phyloP scores from a whole-genome alignment of 1,140 invertebrate species.

The Teleopsis dalmanni region DNA sequence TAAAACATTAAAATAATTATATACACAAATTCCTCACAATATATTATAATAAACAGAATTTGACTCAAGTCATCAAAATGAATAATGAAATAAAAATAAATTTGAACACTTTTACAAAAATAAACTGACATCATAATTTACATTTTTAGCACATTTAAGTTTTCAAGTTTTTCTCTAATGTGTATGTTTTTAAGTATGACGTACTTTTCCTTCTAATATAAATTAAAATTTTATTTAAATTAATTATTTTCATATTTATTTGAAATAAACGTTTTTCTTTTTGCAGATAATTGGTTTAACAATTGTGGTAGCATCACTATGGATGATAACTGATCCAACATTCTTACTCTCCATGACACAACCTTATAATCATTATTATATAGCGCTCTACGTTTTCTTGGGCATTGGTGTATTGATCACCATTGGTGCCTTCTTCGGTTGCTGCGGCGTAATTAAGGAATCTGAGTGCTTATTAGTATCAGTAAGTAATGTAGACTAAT shows the following conservation, averaged over 20 bases:
- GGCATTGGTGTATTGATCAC: slow-evolving; percentile 69
- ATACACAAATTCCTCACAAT: too few species aligned
- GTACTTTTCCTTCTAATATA: too few species aligned
- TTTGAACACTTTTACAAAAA: too few species aligned
- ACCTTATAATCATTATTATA: slow-evolving; percentile 60
- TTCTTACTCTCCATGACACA: slow-evolving; percentile 63
- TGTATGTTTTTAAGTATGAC: neutral
- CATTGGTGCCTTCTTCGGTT: slow-evolving; percentile 81
- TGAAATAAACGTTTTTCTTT: neutral
- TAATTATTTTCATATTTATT: neutral
- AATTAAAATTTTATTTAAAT: too few species aligned
- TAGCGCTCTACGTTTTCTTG: slow-evolving; percentile 68
- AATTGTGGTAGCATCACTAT: slow-evolving; percentile 59
- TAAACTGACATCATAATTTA: too few species aligned
- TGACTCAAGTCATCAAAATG: too few species aligned
- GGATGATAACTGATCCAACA: slow-evolving; percentile 69
- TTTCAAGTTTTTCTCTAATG: too few species aligned
- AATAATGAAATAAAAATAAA: too few species aligned
- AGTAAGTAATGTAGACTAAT: slow-evolving; percentile 46
- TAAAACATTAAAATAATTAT: too few species aligned
- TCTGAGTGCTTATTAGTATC: slow-evolving; percentile 79
- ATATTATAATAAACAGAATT: too few species aligned
- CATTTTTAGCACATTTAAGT: too few species aligned
- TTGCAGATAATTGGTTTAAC: slow-evolving; percentile 66
- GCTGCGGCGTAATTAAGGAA: slow-evolving; percentile 80